phyloP scores from a whole-genome alignment of 35 echinoderm and acorn worm species.

The Ophiothrix spiculata region DNA sequence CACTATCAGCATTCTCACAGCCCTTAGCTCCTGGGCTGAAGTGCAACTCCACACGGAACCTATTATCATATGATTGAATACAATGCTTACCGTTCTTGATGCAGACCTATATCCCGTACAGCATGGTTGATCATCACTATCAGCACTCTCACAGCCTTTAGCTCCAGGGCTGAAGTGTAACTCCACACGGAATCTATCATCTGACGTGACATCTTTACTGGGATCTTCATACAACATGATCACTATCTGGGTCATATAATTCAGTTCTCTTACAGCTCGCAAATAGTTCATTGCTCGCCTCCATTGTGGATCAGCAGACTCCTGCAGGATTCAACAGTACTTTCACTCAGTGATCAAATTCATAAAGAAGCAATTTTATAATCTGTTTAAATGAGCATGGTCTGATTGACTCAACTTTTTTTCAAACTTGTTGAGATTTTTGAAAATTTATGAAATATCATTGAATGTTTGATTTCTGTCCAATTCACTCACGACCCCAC shows the following conservation, averaged over 20 bases:
- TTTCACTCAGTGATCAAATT: too few relatives aligned
- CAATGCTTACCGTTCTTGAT: slow-evolving; percentile 51
- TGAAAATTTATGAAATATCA: too few relatives aligned
- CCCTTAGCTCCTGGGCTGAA: slow-evolving; percentile 96
- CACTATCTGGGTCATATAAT: slow-evolving; percentile 99
- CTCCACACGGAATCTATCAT: slow-evolving; percentile 92
- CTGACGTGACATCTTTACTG: slow-evolving; percentile 81
- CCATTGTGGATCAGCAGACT: slow-evolving; percentile 83
- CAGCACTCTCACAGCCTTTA: slow-evolving; percentile 63
- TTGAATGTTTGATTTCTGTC: too few relatives aligned
- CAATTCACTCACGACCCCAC: too few relatives aligned
- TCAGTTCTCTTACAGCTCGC: slow-evolving; percentile 83
- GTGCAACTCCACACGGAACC: slow-evolving; percentile 94
- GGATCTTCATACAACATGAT: slow-evolving; percentile 98
- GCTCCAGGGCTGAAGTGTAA: slow-evolving; percentile 97
- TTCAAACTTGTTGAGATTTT: too few relatives aligned
- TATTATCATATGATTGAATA: slow-evolving; percentile 66
- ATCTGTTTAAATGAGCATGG: too few relatives aligned
- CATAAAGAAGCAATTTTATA: too few relatives aligned
- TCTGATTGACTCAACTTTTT: too few relatives aligned
- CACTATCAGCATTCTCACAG: slow-evolving; percentile 59
- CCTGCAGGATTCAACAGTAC: neutral
- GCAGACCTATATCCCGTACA: slow-evolving; percentile 66
- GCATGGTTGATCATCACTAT: slow-evolving; percentile 56
- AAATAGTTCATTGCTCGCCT: slow-evolving; percentile 78